A percentile compares a stretch with the other conserved stretches of the same genome.
Conservation (phyloP, 2,888 invertebrate species). For the Deilephila elpenor region DNA sequence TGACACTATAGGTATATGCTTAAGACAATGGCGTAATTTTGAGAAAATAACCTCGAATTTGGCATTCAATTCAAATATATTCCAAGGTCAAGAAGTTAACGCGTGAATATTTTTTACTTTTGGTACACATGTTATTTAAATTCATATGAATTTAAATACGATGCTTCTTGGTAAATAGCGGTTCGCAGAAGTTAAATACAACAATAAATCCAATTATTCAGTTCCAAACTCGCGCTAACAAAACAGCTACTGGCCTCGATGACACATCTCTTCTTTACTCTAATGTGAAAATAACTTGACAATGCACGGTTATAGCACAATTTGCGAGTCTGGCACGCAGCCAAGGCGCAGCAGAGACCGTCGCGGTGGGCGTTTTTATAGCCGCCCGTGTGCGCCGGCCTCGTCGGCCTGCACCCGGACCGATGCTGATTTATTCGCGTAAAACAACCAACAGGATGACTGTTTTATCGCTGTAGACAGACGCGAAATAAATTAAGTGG, state of each 20-base stretch:
- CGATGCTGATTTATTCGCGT: constrained; percentile 49
- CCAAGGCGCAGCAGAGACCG: constrained; percentile 14
- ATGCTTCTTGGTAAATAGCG: not conserved
- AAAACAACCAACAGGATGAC: constrained; percentile 44
- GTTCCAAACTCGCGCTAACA: constrained; percentile 3
- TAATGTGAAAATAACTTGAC: constrained; percentile 24
- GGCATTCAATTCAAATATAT: too few relatives aligned
- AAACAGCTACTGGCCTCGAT: not conserved
- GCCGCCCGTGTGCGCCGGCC: constrained; percentile 27
- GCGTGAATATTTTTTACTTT: not conserved
- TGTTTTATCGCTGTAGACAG: constrained; percentile 47
- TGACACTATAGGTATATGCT: too few relatives aligned
- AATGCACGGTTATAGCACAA: constrained; percentile 17
- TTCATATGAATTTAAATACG: not conserved
- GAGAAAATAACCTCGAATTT: not conserved
- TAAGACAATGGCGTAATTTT: not conserved
- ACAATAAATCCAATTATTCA: constrained; percentile 11
- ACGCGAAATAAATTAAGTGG: constrained; percentile 37
- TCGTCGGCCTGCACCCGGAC: constrained; percentile 29
- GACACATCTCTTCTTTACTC: not conserved
- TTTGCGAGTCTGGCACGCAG: constrained; percentile 16
- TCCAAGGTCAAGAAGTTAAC: too few relatives aligned
- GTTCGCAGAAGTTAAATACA: not conserved
- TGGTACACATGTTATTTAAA: not conserved
- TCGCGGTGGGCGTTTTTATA: constrained; percentile 29